phyloP scores from a whole-genome alignment of 2,888 invertebrate species.

The Mythimna ferrago region DNA sequence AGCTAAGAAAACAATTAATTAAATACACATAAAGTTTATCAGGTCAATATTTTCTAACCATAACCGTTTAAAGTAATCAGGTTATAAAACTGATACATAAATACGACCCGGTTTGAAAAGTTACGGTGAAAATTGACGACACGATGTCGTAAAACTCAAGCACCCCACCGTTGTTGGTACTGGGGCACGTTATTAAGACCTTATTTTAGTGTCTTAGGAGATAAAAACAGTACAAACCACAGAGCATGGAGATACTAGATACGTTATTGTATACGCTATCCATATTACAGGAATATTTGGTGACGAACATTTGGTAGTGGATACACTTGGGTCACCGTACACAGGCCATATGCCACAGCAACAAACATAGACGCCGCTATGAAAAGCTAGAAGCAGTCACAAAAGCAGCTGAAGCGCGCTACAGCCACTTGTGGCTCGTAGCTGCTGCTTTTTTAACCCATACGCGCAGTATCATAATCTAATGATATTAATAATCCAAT shows the following conservation, averaged over 20 bases:
- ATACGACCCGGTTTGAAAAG: conserved; percentile 7
- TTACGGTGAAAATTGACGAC: conserved; percentile 32
- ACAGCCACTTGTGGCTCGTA: too few species aligned
- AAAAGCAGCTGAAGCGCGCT: too few species aligned
- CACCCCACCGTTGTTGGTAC: neutral
- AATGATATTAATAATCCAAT: too few species aligned
- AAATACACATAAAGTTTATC: conserved; percentile 2
- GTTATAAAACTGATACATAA: conserved; percentile 22
- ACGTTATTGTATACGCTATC: neutral
- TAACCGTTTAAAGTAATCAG: conserved; percentile 18
- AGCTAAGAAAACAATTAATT: neutral
- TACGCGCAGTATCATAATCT: too few species aligned
- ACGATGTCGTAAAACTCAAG: conserved; percentile 33
- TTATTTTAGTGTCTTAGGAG: conserved; percentile 17
- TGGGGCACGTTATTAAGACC: conserved; percentile 18
- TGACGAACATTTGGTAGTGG: too few species aligned
- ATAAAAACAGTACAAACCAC: conserved; percentile 19
- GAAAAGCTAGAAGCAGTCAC: too few species aligned
- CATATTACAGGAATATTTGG: too few species aligned
- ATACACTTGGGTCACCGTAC: too few species aligned
- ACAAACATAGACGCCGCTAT: too few species aligned
- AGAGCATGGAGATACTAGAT: neutral
- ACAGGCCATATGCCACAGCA: too few species aligned
- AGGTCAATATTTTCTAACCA: conserved; percentile 14
- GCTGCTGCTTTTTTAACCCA: too few species aligned